A percentile compares a stretch with the other conserved stretches of the same genome.
These are phyloP conservation scores for Lasius fuliginosus DNA, from an alignment of 2,888 invertebrate species.

Conservation along the genomic window DNA sequence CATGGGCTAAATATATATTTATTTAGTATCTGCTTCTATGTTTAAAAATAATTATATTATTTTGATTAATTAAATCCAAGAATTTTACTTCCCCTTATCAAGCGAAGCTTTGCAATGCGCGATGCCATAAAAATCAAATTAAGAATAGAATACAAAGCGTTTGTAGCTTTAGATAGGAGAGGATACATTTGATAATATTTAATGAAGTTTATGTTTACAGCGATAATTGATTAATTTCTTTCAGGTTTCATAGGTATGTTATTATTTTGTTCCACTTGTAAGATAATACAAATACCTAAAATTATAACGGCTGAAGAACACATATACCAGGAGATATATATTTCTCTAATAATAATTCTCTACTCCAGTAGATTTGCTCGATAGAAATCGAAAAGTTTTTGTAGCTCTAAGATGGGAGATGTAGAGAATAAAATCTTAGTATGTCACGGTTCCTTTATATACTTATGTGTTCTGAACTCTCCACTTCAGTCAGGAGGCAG, in stretches of 20 bases:
- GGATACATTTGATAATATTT: constrained; percentile 60
- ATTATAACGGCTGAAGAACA: constrained; percentile 81
- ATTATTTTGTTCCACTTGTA: constrained; percentile 86
- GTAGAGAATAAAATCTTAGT: constrained; percentile 83
- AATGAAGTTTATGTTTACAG: constrained; percentile 81
- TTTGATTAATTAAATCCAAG: constrained; percentile 58
- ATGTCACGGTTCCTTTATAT: constrained; percentile 84
- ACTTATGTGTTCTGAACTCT: constrained; percentile 86
- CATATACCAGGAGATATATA: constrained; percentile 77
- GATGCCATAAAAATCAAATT: constrained; percentile 64
- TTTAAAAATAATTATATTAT: constrained; percentile 58
- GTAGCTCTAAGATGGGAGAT: constrained; percentile 79
- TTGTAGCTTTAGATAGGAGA: constrained; percentile 61
- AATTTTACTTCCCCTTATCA: constrained; percentile 54
- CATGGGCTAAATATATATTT: constrained; percentile 60
- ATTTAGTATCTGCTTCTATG: constrained; percentile 56
- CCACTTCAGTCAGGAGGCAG: constrained; percentile 86
- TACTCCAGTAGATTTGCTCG: constrained; percentile 79
- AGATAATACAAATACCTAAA: constrained; percentile 76
- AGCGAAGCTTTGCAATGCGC: constrained; percentile 62
- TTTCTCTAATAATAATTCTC: constrained; percentile 77
- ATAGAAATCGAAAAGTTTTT: constrained; percentile 75
- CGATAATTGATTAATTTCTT: constrained; percentile 81
- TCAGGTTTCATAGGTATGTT: constrained; percentile 86
- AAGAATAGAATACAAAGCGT: constrained; percentile 62